Conservation (phyloP, 2,797 vertebrate species). For the Iguana delicatissima region DNA sequence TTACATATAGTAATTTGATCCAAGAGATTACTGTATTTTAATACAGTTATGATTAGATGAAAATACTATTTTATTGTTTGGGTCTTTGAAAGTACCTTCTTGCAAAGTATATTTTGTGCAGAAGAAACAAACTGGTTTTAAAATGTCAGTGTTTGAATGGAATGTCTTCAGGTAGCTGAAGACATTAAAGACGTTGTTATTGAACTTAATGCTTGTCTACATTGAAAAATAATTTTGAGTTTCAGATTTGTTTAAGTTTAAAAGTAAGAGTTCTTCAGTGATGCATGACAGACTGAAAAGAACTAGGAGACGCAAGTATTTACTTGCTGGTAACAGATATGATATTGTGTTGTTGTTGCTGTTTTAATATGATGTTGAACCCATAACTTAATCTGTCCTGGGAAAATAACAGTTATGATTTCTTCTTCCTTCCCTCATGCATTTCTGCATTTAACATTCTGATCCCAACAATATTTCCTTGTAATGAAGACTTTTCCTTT, state of each 20-base stretch:
- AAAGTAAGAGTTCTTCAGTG: accelerated
- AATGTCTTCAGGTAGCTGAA: background rate
- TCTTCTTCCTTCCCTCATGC: background rate
- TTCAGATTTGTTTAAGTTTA: background rate
- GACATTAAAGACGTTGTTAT: background rate
- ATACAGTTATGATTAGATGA: background rate
- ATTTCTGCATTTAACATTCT: background rate
- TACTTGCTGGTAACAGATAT: conserved; percentile 7
- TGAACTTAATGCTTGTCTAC: background rate
- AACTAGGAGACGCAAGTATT: background rate
- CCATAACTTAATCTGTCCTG: background rate
- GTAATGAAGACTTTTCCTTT: background rate
- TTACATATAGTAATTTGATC: background rate
- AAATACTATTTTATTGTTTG: background rate
- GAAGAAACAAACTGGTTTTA: background rate
- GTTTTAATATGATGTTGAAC: conserved; percentile 13
- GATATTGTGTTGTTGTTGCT: background rate
- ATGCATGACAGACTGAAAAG: background rate
- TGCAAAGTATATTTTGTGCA: background rate
- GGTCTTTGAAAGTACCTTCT: background rate
- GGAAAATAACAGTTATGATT: background rate
- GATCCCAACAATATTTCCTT: background rate
- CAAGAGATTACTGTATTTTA: background rate
- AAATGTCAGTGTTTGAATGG: background rate
- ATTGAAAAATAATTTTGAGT: conserved; percentile 1